Evolutionary conservation across 2,888 invertebrate species (phyloP).

Genomic region (Cephonodes hylas): DNA sequence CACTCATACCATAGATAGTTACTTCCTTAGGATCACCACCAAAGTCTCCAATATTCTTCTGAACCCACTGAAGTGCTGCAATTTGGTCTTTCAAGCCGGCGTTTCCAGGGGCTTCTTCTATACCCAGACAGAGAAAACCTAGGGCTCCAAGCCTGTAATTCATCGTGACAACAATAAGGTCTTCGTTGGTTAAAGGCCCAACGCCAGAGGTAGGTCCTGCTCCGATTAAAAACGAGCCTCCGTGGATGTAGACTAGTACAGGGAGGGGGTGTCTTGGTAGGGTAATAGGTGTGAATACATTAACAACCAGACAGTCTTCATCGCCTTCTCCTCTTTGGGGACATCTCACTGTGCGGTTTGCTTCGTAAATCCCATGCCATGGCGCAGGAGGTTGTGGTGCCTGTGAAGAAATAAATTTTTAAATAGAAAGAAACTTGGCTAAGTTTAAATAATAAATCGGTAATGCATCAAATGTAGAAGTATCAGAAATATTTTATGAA

Average conservation of each 20-base stretch:
- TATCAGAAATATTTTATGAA: no score
- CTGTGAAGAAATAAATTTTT: constrained; percentile 22
- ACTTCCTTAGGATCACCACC: constrained; percentile 46
- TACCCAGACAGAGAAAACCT: constrained; percentile 43
- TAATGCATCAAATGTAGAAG: no score
- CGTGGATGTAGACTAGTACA: constrained; percentile 46
- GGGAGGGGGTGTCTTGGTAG: constrained; percentile 21
- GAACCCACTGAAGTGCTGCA: constrained; percentile 42
- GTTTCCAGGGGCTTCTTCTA: constrained; percentile 44
- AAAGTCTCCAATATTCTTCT: constrained; percentile 40
- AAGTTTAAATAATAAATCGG: no score
- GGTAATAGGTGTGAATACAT: constrained; percentile 38
- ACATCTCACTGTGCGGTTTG: constrained; percentile 35
- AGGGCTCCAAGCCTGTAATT: constrained; percentile 46
- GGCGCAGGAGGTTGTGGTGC: constrained; percentile 28
- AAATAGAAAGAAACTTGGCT: no score
- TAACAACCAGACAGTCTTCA: constrained; percentile 43
- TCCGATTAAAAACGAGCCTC: constrained; percentile 41
- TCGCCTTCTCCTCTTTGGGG: constrained; percentile 39
- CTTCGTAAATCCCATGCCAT: constrained; percentile 36
- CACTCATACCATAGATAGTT: constrained; percentile 51
- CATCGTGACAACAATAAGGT: constrained; percentile 42
- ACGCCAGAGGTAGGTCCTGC: constrained; percentile 37
- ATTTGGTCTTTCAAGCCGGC: constrained; percentile 49
- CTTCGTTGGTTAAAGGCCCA: constrained; percentile 37